Evolutionary conservation across 2,113 vertebrate species (phyloP), one percentile per base, ranked within the genome.

Genomic region (Callipepla californica): DNA sequence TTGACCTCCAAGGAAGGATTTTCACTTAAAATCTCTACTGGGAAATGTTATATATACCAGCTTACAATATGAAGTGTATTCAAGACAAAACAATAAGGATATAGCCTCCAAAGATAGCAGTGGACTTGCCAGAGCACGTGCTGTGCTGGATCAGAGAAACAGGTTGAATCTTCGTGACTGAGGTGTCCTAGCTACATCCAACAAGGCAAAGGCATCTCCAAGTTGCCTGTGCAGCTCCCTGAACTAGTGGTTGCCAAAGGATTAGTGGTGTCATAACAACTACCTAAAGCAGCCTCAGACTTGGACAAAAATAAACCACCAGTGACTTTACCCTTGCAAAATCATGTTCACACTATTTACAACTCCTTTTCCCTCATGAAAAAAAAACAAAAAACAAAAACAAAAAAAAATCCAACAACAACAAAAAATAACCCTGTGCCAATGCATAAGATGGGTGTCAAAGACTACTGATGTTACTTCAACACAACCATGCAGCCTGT

Each of bases 1-100:
- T 65, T 80, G 94, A 92, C 93, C 94, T 92, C 68, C 89, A 87
- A 85, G 44, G 17, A 80, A 83, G 76, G 57, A 70, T 62, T 22
- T 80, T 78, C 18, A 45, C 40, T 94, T 94, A 48, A 72, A 90
- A 91, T 86, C 80, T 90, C 87, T 66, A 36, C 23, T 40, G 59
- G 42, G 92, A 87, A 45, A 36, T 12, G 32, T 70, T 75, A 95
- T 75, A 90, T 74, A 82, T 59, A 94, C 80, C 77, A 92, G 78
- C 81, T 83, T 79, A 77, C 61, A 80, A 40, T 1, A 3, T n/a
- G 66, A 6, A 7, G 51, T 10, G 30, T 11, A 61, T 72, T 61
- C 85, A 82, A 45, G 40, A 55, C 36, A 34, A 45, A 13, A 50
- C 50, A 58, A 42, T 7, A 26, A 2, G 16, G 48, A 38, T 84